Evolutionary conservation across 2,113 vertebrate species (phyloP), one percentile per base, ranked within the genome.

Genomic region (Phodopus roborovskii): DNA sequence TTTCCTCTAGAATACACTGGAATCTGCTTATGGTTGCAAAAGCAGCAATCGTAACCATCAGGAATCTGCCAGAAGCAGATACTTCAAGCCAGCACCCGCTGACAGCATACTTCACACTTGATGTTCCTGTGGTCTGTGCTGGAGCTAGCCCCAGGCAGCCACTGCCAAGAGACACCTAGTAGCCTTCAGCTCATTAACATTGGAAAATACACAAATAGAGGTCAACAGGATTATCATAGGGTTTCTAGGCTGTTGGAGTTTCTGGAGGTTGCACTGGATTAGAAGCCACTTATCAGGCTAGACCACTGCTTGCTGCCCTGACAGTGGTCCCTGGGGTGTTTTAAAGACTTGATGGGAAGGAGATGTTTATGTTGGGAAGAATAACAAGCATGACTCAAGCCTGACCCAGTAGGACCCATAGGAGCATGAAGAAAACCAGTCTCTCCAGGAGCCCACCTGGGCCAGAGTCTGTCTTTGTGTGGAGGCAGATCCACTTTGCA

Each of bases 211-310:
- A 12, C 16, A 2, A 13, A 48, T 56, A 9, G 39, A 8, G 42
- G 20, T 19, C 50, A 81, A 16, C 16, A 28, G n/a, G 58, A 20
- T 71, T 22, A 4, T 0, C 9, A 3, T 3, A 19, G 3, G 30
- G 64, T 60, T 36, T 36, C 19, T 24, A 48, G 20, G 24, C n/a
- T 42, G 24, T 1, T 48, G 20, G 33, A 33, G n/a, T 60, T 60
- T 68, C 78, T 39, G 26, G 33, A 12, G n/a, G 3, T n/a, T 3
- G 3, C 1, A 11, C 4, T 6, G 30, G 6, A 33, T 48, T 12
- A 39, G 30, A 48, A 78, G 1, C n/a, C 70, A 0, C 7, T 36
- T 7, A 5, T 62, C 20, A 22, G 45, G 7, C 24, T 58, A 24
- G 33, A 28, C 33, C 24, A 0, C 11, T 20, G 39, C 30, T 7